These are phyloP conservation scores for Megathymus violae DNA, from an alignment of 1,140 invertebrate species.

Conservation along the genomic window DNA sequence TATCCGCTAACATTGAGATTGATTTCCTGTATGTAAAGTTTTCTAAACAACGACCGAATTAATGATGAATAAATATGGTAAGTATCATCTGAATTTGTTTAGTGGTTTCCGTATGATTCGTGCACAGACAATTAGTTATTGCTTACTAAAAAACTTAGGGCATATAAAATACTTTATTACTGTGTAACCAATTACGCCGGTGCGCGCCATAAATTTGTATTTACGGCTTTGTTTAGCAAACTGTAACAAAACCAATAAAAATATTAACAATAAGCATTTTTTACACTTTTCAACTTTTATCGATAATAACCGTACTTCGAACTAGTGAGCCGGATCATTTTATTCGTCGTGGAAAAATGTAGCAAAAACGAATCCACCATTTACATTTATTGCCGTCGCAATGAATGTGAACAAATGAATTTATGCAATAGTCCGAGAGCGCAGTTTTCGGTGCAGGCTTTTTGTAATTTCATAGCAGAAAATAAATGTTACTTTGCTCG, in stretches of 20 bases:
- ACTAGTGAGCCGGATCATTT: constrained; percentile 6
- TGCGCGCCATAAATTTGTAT: constrained; percentile 21
- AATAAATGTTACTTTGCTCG: constrained; percentile 6
- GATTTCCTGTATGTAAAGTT: too few species aligned
- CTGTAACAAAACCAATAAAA: constrained; percentile 16
- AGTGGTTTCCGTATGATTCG: too few species aligned
- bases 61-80: too few species aligned
- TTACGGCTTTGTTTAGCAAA: constrained; percentile 28
- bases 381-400: constrained; percentile 20
- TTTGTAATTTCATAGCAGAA: constrained; percentile 11
- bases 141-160: too few species aligned
- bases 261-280: not conserved
- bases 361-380: constrained; percentile 10
- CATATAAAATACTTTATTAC: too few species aligned
- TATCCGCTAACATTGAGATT: too few species aligned
- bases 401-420: constrained; percentile 21
- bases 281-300: not conserved
- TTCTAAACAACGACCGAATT: too few species aligned
- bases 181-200: not conserved
- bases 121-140: too few species aligned
- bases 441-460: constrained; percentile 4
- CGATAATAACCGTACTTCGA: not conserved
- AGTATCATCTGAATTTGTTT: too few species aligned
- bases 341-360: constrained; percentile 10
- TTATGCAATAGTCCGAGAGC: constrained; percentile 4